These are phyloP conservation scores for Aurelia sp. DNA, from an alignment of 30 jellyfish, hydroid and myxozoan genomes.

Conservation along the genomic window DNA sequence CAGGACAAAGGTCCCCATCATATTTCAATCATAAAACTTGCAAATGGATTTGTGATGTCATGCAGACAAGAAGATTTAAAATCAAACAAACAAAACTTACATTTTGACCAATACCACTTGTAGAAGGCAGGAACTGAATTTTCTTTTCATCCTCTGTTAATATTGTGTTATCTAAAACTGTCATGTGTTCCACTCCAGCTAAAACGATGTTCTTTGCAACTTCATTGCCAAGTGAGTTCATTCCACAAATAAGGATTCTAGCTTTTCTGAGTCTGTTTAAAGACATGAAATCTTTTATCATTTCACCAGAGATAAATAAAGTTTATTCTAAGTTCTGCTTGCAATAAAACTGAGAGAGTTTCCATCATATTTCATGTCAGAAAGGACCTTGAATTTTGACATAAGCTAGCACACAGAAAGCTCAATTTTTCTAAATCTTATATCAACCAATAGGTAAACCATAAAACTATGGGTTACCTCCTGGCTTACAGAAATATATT, in stretches of 20 bases:
- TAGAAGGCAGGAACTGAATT: conserved; percentile 76
- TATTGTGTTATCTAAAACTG: conserved; percentile 77
- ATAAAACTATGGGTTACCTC: too few relatives aligned
- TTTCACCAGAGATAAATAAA: too few relatives aligned
- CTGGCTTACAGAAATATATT: too few relatives aligned
- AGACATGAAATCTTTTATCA: background rate
- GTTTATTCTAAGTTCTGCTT: too few relatives aligned
- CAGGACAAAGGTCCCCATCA: too few relatives aligned
- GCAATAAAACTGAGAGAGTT: too few relatives aligned
- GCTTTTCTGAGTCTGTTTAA: conserved; percentile 82
- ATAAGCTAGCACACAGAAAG: too few relatives aligned
- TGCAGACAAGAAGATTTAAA: background rate
- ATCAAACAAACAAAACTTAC: conserved; percentile 54
- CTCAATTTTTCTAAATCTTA: too few relatives aligned
- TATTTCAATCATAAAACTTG: too few relatives aligned
- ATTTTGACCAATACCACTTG: conserved; percentile 68
- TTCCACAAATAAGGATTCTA: conserved; percentile 80
- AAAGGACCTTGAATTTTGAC: too few relatives aligned
- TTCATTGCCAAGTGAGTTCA: conserved; percentile 92
- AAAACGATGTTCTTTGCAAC: conserved; percentile 90
- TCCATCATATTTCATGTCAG: too few relatives aligned
- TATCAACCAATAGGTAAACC: too few relatives aligned
- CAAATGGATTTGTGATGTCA: background rate
- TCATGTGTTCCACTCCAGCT: conserved; percentile 96
- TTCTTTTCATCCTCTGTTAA: conserved; percentile 75